Conservation (phyloP, 1,140 invertebrate genomes). For the Plectrocnemia conspersa region DNA sequence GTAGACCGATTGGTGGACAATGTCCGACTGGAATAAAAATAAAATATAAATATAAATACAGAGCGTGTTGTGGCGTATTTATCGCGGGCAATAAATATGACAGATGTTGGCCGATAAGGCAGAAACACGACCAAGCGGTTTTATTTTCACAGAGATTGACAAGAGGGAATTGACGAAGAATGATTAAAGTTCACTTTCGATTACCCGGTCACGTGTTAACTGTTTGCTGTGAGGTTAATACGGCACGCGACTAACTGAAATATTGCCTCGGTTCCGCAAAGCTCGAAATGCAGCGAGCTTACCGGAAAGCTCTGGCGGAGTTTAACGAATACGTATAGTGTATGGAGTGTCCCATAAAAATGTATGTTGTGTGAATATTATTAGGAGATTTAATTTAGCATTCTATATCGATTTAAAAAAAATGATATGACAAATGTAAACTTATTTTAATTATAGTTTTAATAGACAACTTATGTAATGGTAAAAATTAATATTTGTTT, state of each 20-base stretch:
- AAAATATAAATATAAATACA: conserved; percentile 4
- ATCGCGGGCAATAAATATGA: conserved; percentile 14
- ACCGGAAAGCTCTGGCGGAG: background rate
- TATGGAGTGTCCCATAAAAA: too few species aligned
- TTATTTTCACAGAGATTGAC: conserved; percentile 31
- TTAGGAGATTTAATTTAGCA: too few species aligned
- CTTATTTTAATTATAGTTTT: too few species aligned
- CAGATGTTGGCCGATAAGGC: conserved; percentile 14
- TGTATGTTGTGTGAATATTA: too few species aligned
- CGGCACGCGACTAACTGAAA: conserved; percentile 27
- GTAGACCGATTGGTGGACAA: conserved; percentile 98
- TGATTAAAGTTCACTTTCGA: conserved; percentile 34
- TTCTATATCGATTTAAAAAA: too few species aligned
- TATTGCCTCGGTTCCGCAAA: conserved; percentile 8
- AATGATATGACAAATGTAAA: too few species aligned
- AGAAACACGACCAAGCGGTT: background rate
- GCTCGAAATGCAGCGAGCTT: background rate
- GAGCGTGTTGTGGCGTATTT: background rate
- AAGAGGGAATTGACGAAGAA: conserved; percentile 32
- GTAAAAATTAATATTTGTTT: too few species aligned
- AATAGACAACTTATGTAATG: too few species aligned
- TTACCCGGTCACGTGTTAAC: conserved; percentile 32
- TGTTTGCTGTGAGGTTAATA: conserved; percentile 21
- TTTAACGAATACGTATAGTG: too few species aligned
- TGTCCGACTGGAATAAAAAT: conserved; percentile 81